These are phyloP conservation scores for Prunella strophiata DNA, from an alignment of 2,797 vertebrate genomes.

Conservation along the genomic window DNA sequence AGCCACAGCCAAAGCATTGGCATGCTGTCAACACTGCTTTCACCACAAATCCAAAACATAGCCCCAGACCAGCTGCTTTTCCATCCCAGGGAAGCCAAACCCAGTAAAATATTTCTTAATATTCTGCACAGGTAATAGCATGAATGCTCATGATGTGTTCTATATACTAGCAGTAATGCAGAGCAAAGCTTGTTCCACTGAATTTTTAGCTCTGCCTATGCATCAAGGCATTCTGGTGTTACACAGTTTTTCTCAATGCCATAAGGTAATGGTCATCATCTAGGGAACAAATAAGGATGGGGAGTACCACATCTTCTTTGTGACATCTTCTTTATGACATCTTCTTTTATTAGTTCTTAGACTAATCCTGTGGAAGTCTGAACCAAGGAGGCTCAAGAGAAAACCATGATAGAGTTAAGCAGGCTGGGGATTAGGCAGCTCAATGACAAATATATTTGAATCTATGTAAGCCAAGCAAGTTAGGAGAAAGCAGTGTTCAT, in stretches of 20 bases:
- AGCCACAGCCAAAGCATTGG: accelerated
- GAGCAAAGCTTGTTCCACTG: background rate
- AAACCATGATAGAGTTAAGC: background rate
- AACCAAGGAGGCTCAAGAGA: background rate
- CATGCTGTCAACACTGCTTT: background rate
- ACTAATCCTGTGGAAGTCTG: background rate
- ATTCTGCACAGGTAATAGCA: background rate
- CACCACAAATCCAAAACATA: background rate
- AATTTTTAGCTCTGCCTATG: background rate
- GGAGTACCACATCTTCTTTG: background rate
- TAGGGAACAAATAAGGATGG: background rate
- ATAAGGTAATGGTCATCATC: background rate
- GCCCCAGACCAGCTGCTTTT: background rate
- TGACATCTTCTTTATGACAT: background rate
- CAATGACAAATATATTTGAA: background rate
- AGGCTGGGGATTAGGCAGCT: background rate
- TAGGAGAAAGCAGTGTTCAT: background rate
- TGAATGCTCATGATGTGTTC: background rate
- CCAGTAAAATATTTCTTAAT: background rate
- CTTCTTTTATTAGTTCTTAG: background rate
- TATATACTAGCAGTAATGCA: background rate
- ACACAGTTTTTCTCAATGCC: background rate
- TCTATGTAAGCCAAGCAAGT: background rate
- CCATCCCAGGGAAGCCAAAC: background rate
- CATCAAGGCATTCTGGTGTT: background rate